phyloP scores from a whole-genome alignment of 2,888 invertebrate species.

The Horisme vitalbata region DNA sequence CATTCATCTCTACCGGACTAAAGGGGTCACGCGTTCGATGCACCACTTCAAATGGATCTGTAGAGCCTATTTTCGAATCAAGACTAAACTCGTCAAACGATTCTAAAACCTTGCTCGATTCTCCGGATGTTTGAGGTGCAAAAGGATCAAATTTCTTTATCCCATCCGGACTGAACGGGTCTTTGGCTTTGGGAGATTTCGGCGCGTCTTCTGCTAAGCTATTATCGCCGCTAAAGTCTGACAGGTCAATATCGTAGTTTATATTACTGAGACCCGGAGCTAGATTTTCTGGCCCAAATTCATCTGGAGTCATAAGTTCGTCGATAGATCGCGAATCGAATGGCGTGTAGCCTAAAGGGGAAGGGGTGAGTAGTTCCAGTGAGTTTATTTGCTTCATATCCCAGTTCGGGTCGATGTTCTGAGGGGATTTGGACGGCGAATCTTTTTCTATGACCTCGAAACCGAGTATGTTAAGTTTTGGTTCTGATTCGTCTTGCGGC shows the following conservation, averaged over 20 bases:
- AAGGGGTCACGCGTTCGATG: slow-evolving; percentile 49
- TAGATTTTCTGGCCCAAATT: slow-evolving; percentile 76
- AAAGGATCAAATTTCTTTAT: slow-evolving; percentile 78
- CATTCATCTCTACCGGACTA: slow-evolving; percentile 30
- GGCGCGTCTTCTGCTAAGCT: slow-evolving; percentile 84
- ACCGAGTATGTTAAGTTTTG: slow-evolving; percentile 60
- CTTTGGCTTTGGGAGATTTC: slow-evolving; percentile 62
- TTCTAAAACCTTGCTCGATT: slow-evolving; percentile 50
- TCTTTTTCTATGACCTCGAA: slow-evolving; percentile 61
- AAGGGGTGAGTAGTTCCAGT: slow-evolving; percentile 83
- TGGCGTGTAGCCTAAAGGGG: slow-evolving; percentile 79
- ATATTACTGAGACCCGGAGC: slow-evolving; percentile 86
- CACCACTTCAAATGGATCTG: slow-evolving; percentile 64
- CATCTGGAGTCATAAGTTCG: slow-evolving; percentile 84
- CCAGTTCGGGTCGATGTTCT: slow-evolving; percentile 57
- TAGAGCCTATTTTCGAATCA: slow-evolving; percentile 42
- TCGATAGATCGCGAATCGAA: slow-evolving; percentile 84
- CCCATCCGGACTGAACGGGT: slow-evolving; percentile 82
- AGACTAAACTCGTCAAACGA: slow-evolving; percentile 67
- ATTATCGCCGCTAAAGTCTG: slow-evolving; percentile 88
- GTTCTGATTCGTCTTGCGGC: slow-evolving; percentile 34
- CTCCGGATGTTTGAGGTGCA: slow-evolving; percentile 64
- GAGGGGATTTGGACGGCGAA: slow-evolving; percentile 60
- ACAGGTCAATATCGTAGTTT: slow-evolving; percentile 90
- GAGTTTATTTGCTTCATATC: slow-evolving; percentile 64